Evolutionary conservation across 2,888 invertebrate species (phyloP), one percentile per base, ranked within the genome.

Genomic region (Drosophila nr. fundita): DNA sequence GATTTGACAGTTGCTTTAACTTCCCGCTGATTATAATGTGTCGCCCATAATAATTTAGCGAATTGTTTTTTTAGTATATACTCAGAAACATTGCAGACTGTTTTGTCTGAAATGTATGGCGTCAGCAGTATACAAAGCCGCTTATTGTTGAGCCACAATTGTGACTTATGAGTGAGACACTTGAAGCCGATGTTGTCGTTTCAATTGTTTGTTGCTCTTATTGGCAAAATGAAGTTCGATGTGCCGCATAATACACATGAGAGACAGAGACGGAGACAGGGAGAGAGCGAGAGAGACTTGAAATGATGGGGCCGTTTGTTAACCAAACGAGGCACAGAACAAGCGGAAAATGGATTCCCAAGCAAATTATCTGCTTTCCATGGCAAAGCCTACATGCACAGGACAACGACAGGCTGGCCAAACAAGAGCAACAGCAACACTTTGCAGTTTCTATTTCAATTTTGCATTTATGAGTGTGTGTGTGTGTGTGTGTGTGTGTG

Each of bases 301-400:
- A 65, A 38, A 49, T 66, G 42, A 69, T 57, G 53, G 48, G 58
- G 49, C 27, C 64, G 65, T 67, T 76, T 70, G 81, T 72, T 72
- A 60, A 65, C 66, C 73, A 70, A 76, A 73, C 61, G 68, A 73
- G 72, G 78, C 68, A 76, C 55, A 82, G 78, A 87, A 85, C 80
- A 80, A 83, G 82, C 89, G 87, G 85, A 88, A 91, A 91, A 90
- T 91, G 90, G 90, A 88, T 89, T 83, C 83, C 81, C 80, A 87
- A 90, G 91, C 91, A 91, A 88, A 90, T 90, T 87, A 90, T 83
- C 83, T 83, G 87, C 74, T 72, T 67, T 66, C 62, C 78, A 73
- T 68, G 50, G 54, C 63, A 65, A 60, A 69, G 78, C 58, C 68
- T 60, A 70, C 52, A 36, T 52, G 40, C 38, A 49, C 21, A 58